Percentiles rank a stretch among this genome's conserved stretches.
Evolutionary conservation across 1,140 invertebrate species (phyloP).

Genomic region (Zaprionus tsacasi): DNA sequence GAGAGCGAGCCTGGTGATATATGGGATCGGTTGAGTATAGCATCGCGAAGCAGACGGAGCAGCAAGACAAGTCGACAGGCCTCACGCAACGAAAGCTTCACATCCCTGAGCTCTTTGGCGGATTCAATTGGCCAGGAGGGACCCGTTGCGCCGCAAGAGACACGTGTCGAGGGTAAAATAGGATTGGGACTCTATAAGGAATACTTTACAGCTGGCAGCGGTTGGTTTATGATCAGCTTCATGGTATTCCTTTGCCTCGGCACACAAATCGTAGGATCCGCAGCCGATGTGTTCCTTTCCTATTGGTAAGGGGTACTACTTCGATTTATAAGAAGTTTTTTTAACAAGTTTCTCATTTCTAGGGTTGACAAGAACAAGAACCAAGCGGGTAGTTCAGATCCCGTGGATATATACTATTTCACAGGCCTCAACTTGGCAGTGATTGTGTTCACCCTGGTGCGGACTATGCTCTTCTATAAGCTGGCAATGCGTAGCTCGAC

Average conservation of each 20-base stretch:
- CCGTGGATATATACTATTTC: conserved; percentile 61
- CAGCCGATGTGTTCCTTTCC: conserved; percentile 56
- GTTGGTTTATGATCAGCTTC: conserved; percentile 54
- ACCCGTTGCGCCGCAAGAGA: conserved; percentile 47
- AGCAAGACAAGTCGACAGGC: conserved; percentile 44
- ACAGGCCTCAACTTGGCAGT: conserved; percentile 51
- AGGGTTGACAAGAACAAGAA: conserved; percentile 63
- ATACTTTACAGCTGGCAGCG: conserved; percentile 62
- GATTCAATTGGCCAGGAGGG: conserved; percentile 56
- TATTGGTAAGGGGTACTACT: conserved; percentile 50
- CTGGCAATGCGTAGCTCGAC: conserved; percentile 64
- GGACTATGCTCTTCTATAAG: conserved; percentile 64
- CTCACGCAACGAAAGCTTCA: conserved; percentile 59
- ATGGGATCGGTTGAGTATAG: conserved; percentile 46
- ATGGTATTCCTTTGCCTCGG: conserved; percentile 62
- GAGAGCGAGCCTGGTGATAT: conserved; percentile 50
- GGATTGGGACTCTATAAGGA: conserved; percentile 60
- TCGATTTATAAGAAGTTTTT: not conserved
- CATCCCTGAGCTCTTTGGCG: conserved; percentile 57
- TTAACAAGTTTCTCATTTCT: not conserved
- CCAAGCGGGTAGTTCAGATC: conserved; percentile 27
- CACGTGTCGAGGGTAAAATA: conserved; percentile 63
- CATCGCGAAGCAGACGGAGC: conserved; percentile 55
- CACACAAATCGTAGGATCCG: conserved; percentile 59
- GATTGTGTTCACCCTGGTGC: conserved; percentile 66